Percentiles rank a stretch among this genome's conserved stretches.
Evolutionary conservation across 1,140 invertebrate species (phyloP).

Genomic region (Ctenoplectra terminalis): DNA sequence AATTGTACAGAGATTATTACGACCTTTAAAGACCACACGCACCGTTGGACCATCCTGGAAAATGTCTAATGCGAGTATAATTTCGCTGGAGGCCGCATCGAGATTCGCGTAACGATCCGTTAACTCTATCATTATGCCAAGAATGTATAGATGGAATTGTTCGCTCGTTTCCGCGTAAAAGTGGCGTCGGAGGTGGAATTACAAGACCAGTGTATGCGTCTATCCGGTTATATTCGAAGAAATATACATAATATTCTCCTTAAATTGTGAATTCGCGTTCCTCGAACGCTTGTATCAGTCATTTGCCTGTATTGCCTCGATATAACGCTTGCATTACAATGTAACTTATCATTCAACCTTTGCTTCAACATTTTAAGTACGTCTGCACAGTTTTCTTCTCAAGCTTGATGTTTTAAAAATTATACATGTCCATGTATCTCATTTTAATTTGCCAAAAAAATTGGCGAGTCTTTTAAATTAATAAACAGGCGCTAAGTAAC

Average conservation of each 20-base stretch:
- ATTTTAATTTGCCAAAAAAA: not conserved
- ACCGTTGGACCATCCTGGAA: not conserved
- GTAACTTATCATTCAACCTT: not conserved
- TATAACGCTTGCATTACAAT: not conserved
- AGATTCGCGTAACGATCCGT: slow-evolving; percentile 18
- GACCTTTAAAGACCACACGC: slow-evolving; percentile 3
- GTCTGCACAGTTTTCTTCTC: not conserved
- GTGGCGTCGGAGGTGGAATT: slow-evolving; percentile 23
- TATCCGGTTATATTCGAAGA: slow-evolving; percentile 1
- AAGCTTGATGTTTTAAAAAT: not conserved
- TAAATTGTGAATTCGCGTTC: slow-evolving; percentile 20
- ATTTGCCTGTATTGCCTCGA: not conserved
- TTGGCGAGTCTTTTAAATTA: not conserved
- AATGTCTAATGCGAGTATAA: slow-evolving; percentile 32
- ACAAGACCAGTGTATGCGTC: not conserved
- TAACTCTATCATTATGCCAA: slow-evolving; percentile 34
- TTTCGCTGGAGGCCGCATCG: not conserved
- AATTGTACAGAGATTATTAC: not conserved
- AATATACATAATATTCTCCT: slow-evolving; percentile 7
- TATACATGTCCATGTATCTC: not conserved
- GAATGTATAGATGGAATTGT: slow-evolving; percentile 13
- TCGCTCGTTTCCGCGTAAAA: slow-evolving; percentile 20
- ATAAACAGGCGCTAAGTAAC: not conserved
- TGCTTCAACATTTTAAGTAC: not conserved
- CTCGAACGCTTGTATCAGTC: not conserved